A percentile compares a stretch with the other conserved stretches of the same genome.
phyloP scores from a whole-genome alignment of 2,888 invertebrate species.

The Nipponacmea schrenckii region DNA sequence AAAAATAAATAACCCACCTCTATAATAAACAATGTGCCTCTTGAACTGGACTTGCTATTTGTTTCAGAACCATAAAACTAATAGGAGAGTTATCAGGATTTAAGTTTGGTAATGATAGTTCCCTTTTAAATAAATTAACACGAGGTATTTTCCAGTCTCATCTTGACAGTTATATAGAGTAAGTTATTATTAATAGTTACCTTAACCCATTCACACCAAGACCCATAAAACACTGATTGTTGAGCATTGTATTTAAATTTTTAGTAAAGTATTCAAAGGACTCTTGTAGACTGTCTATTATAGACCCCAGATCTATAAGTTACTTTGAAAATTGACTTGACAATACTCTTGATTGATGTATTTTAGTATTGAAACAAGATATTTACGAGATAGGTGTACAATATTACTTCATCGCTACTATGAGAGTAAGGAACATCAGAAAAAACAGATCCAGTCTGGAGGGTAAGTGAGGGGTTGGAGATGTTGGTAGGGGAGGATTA shows the following conservation, averaged over 20 bases:
- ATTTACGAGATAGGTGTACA: conserved; percentile 81
- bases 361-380: conserved; percentile 58
- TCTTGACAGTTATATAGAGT: conserved; percentile 77
- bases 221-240: not conserved
- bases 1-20: not conserved
- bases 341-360: no score
- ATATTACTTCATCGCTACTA: conserved; percentile 86
- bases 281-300: no score
- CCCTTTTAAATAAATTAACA: conserved; percentile 81
- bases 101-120: conserved; percentile 83
- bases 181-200: conserved; percentile 44
- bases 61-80: conserved; percentile 78
- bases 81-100: conserved; percentile 79
- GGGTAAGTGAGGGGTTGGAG: conserved; percentile 72
- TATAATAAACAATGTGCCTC: no score
- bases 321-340: no score
- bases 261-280: no score
- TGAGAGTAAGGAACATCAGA: conserved; percentile 91
- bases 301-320: no score
- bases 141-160: conserved; percentile 84
- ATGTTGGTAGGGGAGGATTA: no score
- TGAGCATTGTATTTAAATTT: no score
- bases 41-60: no score
- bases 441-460: conserved; percentile 88
- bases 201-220: not conserved